Percentiles rank a stretch among this genome's conserved stretches.
These are phyloP conservation scores for Riptortus pedestris DNA, from an alignment of 1,140 invertebrate species.

Conservation along the genomic window DNA sequence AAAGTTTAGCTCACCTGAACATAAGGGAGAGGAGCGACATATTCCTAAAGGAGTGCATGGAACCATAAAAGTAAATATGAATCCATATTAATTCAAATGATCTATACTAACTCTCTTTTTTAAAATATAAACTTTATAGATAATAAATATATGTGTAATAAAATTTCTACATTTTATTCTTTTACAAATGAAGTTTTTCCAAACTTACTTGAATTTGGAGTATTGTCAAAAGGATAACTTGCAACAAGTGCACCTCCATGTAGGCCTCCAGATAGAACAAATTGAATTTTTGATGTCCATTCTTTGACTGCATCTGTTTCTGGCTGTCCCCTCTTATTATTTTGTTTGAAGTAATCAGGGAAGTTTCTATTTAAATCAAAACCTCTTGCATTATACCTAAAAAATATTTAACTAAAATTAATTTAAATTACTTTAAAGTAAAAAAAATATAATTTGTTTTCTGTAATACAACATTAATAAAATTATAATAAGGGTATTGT, in stretches of 20 bases:
- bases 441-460: too few relatives aligned
- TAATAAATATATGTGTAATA: neutral
- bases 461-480: too few relatives aligned
- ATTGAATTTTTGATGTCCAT: slow-evolving; percentile 85
- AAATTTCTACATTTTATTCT: too few relatives aligned
- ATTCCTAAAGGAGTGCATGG: slow-evolving; percentile 43
- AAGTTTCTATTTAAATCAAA: slow-evolving; percentile 87
- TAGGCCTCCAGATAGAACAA: slow-evolving; percentile 79
- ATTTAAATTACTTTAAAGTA: too few relatives aligned
- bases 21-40: slow-evolving; percentile 67
- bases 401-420: too few relatives aligned
- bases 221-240: slow-evolving; percentile 87
- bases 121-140: neutral
- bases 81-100: neutral
- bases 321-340: slow-evolving; percentile 72
- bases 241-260: slow-evolving; percentile 87
- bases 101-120: neutral
- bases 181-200: neutral
- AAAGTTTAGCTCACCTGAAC: slow-evolving; percentile 56
- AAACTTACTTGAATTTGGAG: slow-evolving; percentile 16
- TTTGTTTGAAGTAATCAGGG: slow-evolving; percentile 81
- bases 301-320: slow-evolving; percentile 92
- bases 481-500: too few relatives aligned
- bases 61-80: neutral
- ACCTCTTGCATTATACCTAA: slow-evolving; percentile 68